Base-by-base conservation (phyloP, 2,113 vertebrate genomes). In the Sturnira hondurensis region DNA sequence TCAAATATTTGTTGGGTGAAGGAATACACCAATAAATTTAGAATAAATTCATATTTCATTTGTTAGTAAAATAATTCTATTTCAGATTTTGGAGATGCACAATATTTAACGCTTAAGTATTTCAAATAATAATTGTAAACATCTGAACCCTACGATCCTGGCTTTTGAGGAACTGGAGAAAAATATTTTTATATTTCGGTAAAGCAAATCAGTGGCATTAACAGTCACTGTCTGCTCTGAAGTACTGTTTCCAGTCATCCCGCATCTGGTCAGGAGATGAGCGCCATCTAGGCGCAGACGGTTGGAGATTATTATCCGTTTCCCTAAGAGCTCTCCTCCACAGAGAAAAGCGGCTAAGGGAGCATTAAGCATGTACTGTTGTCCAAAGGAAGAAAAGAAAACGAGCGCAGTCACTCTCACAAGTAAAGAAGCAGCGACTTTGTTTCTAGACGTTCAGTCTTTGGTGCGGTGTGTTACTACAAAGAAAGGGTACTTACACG, bases 401-500 rank as follows among this genome's bases (percentile, higher is more conserved):
- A 47, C 47, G 56, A 93, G 95, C 88, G 38, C 26, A 90, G 61
- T 33, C 56, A 70, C 10, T 74, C 90, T 91, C 58, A 43, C 67
- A 80, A 90, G 33, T 43, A 45, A 78, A 68, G 11, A 77, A 50
- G 4, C 26, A 92, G 52, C 20, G 67, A 67, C 7, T 74, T 89
- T 54, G 24, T 93, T 61, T 65, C 33, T 94, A 96, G 94, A 93
- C 80, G 78, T 82, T 92, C 36, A 94, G 26, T 80, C 38, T 67
- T 76, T 83, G 65, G 86, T 70, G 13, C 11, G 76, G 41, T 65
- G 10, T 1, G 38, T 54, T 81, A 89, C 15, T 82, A 41, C 92
- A 95, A 71, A 86, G 89, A 97, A 54, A 52, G 67, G 56, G 81
- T 98, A 99, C 99, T 99, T 99, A 99, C 99, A 99, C 99, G 98